Evolutionary conservation across 2,888 invertebrate species (phyloP), one percentile per base, ranked within the genome.

Genomic region (Anagyrus pseudococci): DNA sequence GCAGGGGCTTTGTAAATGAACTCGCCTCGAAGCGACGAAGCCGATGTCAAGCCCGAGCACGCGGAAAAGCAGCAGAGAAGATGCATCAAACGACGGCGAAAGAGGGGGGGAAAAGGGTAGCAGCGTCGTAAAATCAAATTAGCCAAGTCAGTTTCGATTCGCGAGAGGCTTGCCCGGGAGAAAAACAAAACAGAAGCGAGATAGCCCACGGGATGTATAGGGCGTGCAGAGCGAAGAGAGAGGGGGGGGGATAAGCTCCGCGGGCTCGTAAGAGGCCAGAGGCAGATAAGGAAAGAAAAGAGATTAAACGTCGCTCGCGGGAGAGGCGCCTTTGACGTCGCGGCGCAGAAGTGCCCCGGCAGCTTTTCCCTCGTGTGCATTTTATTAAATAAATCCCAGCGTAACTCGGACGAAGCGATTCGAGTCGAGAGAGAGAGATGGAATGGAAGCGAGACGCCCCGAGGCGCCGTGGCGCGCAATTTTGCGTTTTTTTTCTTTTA

Each of bases 321-420:
- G n/a, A 33, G 58, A 20, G 17, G 23, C 33, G 33, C 33, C 62
- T 62, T 62, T 62, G 62, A 62, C 50, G 48, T n/a, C 10, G 58
- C 15, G n/a, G n/a, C 23, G n/a, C 15, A 26, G 26, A n/a, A 41
- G 41, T 53, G 26, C 54, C 29, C 26, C 7, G 13, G 20, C 19
- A 6, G 23, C 25, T 43, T 22, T 19, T 15, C 25, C 33, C 22
- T 44, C 17, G 13, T 19, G 40, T 25, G 23, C 62, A 37, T 58
- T 63, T 55, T 63, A 58, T 63, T 55, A 58, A 54, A 63, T 58
- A 58, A 58, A 63, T 58, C 58, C 17, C 13, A 13, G 17, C 29
- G n/a, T n/a, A n/a, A 10, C 20, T 3, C 26, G 10, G 15, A 13
- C 20, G 22, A 6, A 4, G 25, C 17, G 25, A 56, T 20, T 47